Percentiles rank a stretch among this genome's conserved stretches.
Conservation (phyloP, 2,113 vertebrate species). For the Osmerus mordax region DNA sequence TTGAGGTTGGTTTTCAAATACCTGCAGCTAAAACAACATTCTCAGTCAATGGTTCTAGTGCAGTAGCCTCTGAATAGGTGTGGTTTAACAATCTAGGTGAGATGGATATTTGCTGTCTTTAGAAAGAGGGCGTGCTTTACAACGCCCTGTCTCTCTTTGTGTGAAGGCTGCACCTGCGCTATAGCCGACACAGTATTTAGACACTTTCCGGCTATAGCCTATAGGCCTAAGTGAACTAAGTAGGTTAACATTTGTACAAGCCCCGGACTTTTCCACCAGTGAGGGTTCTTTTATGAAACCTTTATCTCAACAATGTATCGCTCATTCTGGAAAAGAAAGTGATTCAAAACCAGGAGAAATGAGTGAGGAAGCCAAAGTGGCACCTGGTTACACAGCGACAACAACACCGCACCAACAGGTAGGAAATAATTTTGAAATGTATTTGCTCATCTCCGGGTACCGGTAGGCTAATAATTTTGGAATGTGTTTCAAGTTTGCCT, state of each 20-base stretch:
- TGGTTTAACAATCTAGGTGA: background rate
- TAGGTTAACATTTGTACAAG: background rate
- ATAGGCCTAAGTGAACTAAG: background rate
- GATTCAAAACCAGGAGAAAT: constrained; percentile 54
- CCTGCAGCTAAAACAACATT: too few relatives aligned
- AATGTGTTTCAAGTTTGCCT: too few relatives aligned
- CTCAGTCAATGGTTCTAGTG: too few relatives aligned
- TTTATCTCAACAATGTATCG: background rate
- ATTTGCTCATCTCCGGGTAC: too few relatives aligned
- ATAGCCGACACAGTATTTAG: background rate
- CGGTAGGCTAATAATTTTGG: too few relatives aligned
- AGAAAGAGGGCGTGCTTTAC: background rate
- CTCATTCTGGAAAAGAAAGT: constrained; percentile 11
- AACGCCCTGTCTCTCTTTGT: background rate
- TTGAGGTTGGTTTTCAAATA: too few relatives aligned
- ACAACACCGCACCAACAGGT: constrained; percentile 17
- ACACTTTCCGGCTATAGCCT: background rate
- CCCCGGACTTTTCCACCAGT: background rate
- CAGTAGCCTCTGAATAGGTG: background rate
- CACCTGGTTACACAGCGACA: constrained; percentile 30
- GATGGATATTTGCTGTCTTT: background rate
- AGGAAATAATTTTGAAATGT: constrained; percentile 33
- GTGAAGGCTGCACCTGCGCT: constrained; percentile 1
- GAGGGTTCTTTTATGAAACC: background rate
- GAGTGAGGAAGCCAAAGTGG: constrained; percentile 52